Evolutionary conservation across 53 echinoderm and acorn worm species (phyloP).

Genomic region (Glandiceps talaboti): DNA sequence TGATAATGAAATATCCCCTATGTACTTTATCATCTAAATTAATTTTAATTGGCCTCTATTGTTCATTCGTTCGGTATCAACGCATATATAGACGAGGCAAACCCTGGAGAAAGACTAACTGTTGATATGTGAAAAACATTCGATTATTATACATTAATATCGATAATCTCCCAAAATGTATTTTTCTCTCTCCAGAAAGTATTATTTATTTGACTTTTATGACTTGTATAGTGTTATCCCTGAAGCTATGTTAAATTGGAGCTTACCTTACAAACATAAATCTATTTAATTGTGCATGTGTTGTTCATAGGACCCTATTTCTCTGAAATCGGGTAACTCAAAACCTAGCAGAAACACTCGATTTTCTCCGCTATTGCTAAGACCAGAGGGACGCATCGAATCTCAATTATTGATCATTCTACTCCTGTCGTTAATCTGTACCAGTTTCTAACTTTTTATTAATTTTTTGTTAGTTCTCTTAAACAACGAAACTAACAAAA

Average conservation of each 20-base stretch:
- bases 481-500: too few species aligned
- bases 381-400: too few species aligned
- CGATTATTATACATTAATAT: not conserved
- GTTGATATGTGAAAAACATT: not conserved
- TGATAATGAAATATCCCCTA: not conserved
- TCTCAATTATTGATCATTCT: too few species aligned
- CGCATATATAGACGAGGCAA: not conserved
- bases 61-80: not conserved
- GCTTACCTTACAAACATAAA: not conserved
- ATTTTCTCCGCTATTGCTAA: too few species aligned
- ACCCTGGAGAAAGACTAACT: not conserved
- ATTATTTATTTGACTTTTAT: too few species aligned
- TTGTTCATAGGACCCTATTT: not conserved
- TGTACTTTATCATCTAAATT: not conserved
- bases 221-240: too few species aligned
- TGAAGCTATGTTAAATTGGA: not conserved
- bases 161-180: not conserved
- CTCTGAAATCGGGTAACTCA: too few species aligned
- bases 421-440: too few species aligned
- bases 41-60: not conserved
- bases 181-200: too few species aligned
- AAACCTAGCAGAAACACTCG: too few species aligned
- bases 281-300: not conserved
- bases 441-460: too few species aligned
- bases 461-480: too few species aligned